Conservation (phyloP, 30 jellyfish, hydroid and myxozoan genomes). For the Mastigias papua region DNA sequence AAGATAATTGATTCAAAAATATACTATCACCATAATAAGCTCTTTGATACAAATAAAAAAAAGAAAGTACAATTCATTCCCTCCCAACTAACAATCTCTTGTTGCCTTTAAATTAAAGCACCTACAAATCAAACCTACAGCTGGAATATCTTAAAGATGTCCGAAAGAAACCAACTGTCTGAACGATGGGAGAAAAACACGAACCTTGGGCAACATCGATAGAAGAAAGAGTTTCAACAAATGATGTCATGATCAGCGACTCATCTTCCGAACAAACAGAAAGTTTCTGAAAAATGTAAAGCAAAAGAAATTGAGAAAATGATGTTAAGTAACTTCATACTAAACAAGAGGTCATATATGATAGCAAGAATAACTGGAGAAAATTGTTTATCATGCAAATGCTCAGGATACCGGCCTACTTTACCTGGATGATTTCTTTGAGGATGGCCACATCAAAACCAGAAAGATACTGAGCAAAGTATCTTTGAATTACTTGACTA, state of each 20-base stretch:
- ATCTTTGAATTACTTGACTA: conserved; percentile 87
- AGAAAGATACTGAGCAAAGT: conserved; percentile 87
- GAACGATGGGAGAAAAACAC: too few relatives aligned
- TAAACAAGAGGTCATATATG: too few relatives aligned
- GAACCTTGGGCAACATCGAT: conserved; percentile 82
- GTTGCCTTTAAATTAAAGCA: too few relatives aligned
- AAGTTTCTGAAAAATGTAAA: conserved; percentile 61
- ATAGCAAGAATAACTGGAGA: not conserved
- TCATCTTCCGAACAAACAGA: conserved; percentile 98
- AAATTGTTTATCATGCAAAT: too few relatives aligned
- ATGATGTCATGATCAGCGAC: conserved; percentile 93
- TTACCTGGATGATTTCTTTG: conserved; percentile 89
- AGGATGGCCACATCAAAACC: conserved; percentile 97
- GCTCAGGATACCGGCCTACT: not conserved
- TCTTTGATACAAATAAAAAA: too few relatives aligned
- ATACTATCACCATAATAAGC: too few relatives aligned
- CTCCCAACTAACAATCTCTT: too few relatives aligned
- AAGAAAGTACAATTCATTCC: too few relatives aligned
- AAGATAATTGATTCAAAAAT: too few relatives aligned
- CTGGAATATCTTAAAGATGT: too few relatives aligned
- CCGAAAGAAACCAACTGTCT: too few relatives aligned
- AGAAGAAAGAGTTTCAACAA: conserved; percentile 79
- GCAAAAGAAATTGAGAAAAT: not conserved
- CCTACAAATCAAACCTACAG: too few relatives aligned
- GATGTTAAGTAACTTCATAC: not conserved